These are phyloP conservation scores for Melanotaenia boesemani DNA, from an alignment of 2,797 vertebrate species.

Conservation along the genomic window DNA sequence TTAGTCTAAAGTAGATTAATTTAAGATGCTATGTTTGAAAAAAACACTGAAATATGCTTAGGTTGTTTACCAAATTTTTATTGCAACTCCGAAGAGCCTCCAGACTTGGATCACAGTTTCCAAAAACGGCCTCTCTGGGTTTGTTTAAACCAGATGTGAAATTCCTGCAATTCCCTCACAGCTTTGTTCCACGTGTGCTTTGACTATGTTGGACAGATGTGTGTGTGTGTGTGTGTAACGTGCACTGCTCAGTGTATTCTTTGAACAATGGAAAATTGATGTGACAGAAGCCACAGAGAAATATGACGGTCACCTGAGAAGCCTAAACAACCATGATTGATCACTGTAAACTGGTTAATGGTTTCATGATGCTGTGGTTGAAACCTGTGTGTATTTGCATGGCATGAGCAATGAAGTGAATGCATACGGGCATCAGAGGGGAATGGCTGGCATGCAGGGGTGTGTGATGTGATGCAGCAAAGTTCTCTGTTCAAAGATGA, in stretches of 20 bases:
- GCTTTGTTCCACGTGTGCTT: slow-evolving; percentile 37
- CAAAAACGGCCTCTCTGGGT: slow-evolving; percentile 7
- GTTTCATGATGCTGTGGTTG: slow-evolving; percentile 49
- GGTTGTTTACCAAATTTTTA: neutral
- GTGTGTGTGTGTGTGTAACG: slow-evolving; percentile 13
- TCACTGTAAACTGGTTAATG: slow-evolving; percentile 64
- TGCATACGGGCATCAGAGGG: slow-evolving; percentile 12
- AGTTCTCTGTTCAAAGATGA: neutral
- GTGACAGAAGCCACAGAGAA: slow-evolving; percentile 56
- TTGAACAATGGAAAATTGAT: slow-evolving; percentile 47
- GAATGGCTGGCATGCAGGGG: slow-evolving; percentile 25
- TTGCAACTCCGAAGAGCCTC: slow-evolving; percentile 6
- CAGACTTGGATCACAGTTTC: slow-evolving; percentile 16
- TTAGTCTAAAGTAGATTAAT: neutral
- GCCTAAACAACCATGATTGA: slow-evolving; percentile 65
- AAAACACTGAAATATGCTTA: neutral
- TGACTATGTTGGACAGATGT: neutral
- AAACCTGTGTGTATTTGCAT: neutral
- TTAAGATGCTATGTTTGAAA: neutral
- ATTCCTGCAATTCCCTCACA: slow-evolving; percentile 58
- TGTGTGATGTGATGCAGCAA: slow-evolving; percentile 8
- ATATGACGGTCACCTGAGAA: slow-evolving; percentile 61
- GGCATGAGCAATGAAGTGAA: slow-evolving; percentile 28
- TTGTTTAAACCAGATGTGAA: slow-evolving; percentile 64
- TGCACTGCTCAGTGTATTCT: slow-evolving; percentile 46